A percentile compares a stretch with the other conserved stretches of the same genome.
Conservation (phyloP, 30 jellyfish, hydroid and myxozoan genomes). For the Pelagia noctiluca region DNA sequence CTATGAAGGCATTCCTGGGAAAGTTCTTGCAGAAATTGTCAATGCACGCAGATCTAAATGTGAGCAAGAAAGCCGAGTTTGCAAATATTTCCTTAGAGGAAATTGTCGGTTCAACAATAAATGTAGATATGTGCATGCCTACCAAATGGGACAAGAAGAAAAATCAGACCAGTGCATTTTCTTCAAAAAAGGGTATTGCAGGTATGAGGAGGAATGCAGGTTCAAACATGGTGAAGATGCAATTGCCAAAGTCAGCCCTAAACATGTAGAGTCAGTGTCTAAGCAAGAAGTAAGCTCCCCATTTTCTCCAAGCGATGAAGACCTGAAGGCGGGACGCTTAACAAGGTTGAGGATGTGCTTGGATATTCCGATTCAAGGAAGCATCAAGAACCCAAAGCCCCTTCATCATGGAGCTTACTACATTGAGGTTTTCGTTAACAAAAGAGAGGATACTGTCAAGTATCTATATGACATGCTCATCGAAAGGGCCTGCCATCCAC, state of each 20-base stretch:
- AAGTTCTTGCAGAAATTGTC: constrained; percentile 36
- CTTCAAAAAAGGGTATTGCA: constrained; percentile 61
- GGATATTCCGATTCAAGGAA: constrained; percentile 47
- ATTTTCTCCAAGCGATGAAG: constrained; percentile 65
- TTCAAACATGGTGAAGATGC: constrained; percentile 33
- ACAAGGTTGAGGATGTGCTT: constrained; percentile 51
- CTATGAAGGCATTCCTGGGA: constrained; percentile 65
- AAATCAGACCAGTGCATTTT: constrained; percentile 27
- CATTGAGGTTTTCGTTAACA: constrained; percentile 67
- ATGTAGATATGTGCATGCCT: constrained; percentile 52
- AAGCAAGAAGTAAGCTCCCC: background rate
- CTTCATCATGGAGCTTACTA: constrained; percentile 11
- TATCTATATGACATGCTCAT: constrained; percentile 43
- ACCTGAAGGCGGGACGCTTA: constrained; percentile 54
- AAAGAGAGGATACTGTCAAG: constrained; percentile 59
- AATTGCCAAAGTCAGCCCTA: background rate
- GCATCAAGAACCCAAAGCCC: constrained; percentile 41
- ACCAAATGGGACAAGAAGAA: background rate
- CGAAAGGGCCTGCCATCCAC: constrained; percentile 49
- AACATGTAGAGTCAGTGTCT: background rate
- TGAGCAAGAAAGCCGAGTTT: constrained; percentile 6
- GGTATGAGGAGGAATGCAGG: constrained; percentile 56
- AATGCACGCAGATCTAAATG: constrained; percentile 10
- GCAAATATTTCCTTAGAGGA: constrained; percentile 63
- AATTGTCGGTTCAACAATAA: constrained; percentile 47